phyloP scores from a whole-genome alignment of 1,140 invertebrate genomes.

The Portunus trituberculatus region DNA sequence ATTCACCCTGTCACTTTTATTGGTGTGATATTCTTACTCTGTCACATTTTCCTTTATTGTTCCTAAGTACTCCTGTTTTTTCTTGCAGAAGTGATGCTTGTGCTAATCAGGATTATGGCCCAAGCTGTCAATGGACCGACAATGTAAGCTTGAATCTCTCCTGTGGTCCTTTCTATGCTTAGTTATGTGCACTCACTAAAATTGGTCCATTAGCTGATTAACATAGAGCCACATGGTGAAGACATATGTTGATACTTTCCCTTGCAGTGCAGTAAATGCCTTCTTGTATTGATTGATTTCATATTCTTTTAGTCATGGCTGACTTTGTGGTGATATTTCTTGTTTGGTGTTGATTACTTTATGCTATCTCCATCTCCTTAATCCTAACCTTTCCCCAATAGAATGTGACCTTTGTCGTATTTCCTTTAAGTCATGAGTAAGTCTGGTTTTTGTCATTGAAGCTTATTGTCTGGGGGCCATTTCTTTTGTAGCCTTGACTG shows the following conservation, averaged over 20 bases:
- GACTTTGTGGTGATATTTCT: too few relatives aligned
- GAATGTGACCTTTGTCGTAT: too few relatives aligned
- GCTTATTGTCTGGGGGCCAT: neutral
- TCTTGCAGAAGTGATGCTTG: slow-evolving; percentile 73
- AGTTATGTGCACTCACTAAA: neutral
- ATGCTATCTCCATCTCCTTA: too few relatives aligned
- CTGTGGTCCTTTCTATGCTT: neutral
- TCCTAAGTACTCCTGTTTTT: neutral
- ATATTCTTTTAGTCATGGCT: too few relatives aligned
- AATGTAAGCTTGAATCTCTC: slow-evolving; percentile 57
- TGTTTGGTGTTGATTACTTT: too few relatives aligned
- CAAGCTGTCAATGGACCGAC: slow-evolving; percentile 75
- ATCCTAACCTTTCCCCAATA: too few relatives aligned
- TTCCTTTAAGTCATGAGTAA: neutral
- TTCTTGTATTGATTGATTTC: too few relatives aligned
- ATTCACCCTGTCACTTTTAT: neutral
- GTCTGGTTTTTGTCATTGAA: neutral
- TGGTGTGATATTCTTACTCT: neutral
- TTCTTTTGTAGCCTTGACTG: neutral
- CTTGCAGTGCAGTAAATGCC: too few relatives aligned
- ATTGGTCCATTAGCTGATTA: neutral
- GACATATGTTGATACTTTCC: too few relatives aligned
- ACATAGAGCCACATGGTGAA: neutral
- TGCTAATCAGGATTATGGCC: slow-evolving; percentile 72
- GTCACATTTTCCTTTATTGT: neutral